phyloP scores from a whole-genome alignment of 2,888 invertebrate species.

The Podabrus alpinus region DNA sequence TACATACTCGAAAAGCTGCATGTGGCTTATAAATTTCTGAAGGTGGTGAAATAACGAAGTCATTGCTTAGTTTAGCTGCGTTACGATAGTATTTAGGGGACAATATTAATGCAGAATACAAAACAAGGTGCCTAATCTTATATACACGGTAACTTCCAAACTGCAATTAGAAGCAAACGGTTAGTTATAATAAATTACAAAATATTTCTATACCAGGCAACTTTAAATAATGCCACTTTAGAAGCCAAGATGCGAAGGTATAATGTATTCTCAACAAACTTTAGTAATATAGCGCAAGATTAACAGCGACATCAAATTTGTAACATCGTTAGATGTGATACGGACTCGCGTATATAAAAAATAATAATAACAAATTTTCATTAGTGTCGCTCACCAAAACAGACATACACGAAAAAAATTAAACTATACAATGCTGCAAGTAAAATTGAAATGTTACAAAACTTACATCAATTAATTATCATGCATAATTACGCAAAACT shows the following conservation, averaged over 20 bases:
- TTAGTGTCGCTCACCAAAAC: constrained; percentile 10
- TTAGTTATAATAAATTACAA: constrained; percentile 52
- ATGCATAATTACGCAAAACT: constrained; percentile 5
- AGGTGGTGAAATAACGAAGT: constrained; percentile 12
- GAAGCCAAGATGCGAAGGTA: constrained; percentile 32
- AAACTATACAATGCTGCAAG: neutral
- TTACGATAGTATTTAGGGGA: constrained; percentile 32
- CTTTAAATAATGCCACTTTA: constrained; percentile 51
- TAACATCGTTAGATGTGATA: constrained; percentile 32
- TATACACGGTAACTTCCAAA: constrained; percentile 42
- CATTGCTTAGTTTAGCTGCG: constrained; percentile 21
- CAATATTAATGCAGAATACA: constrained; percentile 35
- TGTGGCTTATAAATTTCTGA: constrained; percentile 3
- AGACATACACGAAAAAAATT: neutral
- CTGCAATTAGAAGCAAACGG: constrained; percentile 53
- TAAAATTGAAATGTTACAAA: neutral
- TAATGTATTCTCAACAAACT: constrained; percentile 51
- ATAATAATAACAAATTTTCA: constrained; percentile 25
- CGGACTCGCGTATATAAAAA: constrained; percentile 20
- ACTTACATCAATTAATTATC: neutral
- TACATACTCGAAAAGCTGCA: neutral
- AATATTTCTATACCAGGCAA: constrained; percentile 51
- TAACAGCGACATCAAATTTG: constrained; percentile 48
- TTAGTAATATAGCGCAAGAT: constrained; percentile 53
- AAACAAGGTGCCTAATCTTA: constrained; percentile 35